A percentile compares a stretch with the other conserved stretches of the same genome.
Conservation (phyloP, 2,113 vertebrate species). For the Nothoprocta perdicaria region DNA sequence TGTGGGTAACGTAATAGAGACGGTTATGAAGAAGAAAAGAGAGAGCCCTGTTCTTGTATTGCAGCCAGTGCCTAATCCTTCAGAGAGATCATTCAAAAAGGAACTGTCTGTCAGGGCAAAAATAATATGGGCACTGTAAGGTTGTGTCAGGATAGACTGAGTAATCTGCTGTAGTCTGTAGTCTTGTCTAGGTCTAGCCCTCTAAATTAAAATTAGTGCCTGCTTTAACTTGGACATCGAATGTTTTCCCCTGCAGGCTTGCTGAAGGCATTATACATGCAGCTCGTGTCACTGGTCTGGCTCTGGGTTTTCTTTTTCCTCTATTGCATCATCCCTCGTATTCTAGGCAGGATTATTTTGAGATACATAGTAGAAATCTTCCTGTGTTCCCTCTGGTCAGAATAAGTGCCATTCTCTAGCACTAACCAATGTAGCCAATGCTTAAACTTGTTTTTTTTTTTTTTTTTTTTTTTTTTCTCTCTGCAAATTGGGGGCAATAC, state of each 20-base stretch:
- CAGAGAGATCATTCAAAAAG: not conserved
- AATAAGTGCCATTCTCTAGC: not conserved
- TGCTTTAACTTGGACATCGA: not conserved
- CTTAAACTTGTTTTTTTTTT: not conserved
- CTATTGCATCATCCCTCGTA: not conserved
- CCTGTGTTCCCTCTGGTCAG: not conserved
- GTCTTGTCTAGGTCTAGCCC: not conserved
- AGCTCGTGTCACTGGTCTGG: slow-evolving; percentile 8
- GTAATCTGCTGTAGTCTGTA: not conserved
- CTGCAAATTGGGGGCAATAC: not conserved
- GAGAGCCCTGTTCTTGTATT: not conserved
- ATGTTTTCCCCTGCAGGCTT: not conserved
- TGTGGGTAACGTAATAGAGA: not conserved
- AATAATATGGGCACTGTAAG: not conserved
- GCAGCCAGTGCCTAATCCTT: not conserved
- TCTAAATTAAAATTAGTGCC: not conserved
- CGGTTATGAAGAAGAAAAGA: not conserved
- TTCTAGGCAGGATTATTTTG: not conserved
- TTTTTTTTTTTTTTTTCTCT: not conserved
- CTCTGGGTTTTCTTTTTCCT: slow-evolving; percentile 30
- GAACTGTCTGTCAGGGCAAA: not conserved
- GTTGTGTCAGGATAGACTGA: not conserved
- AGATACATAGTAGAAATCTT: not conserved
- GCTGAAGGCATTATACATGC: slow-evolving; percentile 42
- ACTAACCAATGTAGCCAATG: not conserved